A percentile compares a stretch with the other conserved stretches of the same genome.
These are phyloP conservation scores for Blastobasis adustella DNA, from an alignment of 2,888 invertebrate genomes.

Conservation along the genomic window DNA sequence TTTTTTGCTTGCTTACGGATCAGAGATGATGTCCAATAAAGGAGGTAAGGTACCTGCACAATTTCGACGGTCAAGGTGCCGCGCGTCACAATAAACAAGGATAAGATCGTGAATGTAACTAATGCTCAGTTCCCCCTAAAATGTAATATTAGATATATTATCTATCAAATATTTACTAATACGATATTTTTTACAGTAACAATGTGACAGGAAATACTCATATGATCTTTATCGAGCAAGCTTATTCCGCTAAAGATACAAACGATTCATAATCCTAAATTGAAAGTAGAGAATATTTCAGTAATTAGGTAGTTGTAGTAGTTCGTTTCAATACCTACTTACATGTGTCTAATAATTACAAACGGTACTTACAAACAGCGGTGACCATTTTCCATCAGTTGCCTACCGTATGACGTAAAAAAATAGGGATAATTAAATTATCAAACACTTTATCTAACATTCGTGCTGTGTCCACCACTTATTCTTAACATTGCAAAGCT, in stretches of 20 bases:
- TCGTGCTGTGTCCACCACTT: too few species aligned
- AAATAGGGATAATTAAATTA: too few species aligned
- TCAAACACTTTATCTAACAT: too few species aligned
- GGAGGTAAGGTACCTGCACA: conserved; percentile 57
- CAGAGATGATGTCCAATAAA: conserved; percentile 53
- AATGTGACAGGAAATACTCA: too few species aligned
- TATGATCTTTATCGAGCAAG: background rate
- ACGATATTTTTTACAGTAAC: too few species aligned
- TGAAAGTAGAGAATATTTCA: background rate
- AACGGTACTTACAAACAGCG: too few species aligned
- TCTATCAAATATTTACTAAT: background rate
- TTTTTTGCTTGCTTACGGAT: conserved; percentile 53
- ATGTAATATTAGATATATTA: conserved; percentile 15
- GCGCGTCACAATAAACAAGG: conserved; percentile 61
- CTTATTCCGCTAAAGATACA: background rate
- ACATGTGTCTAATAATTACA: too few species aligned
- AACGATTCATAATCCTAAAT: too few species aligned
- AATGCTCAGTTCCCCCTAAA: conserved; percentile 50
- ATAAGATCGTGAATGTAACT: conserved; percentile 40
- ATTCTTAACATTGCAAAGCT: too few species aligned
- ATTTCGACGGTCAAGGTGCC: conserved; percentile 67
- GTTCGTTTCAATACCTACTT: too few species aligned
- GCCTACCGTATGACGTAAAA: too few species aligned
- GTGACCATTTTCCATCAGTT: too few species aligned
- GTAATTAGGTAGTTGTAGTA: background rate